Evolutionary conservation across 2,888 invertebrate species (phyloP), one percentile per base, ranked within the genome.

Genomic region (Clepsis dumicolana): DNA sequence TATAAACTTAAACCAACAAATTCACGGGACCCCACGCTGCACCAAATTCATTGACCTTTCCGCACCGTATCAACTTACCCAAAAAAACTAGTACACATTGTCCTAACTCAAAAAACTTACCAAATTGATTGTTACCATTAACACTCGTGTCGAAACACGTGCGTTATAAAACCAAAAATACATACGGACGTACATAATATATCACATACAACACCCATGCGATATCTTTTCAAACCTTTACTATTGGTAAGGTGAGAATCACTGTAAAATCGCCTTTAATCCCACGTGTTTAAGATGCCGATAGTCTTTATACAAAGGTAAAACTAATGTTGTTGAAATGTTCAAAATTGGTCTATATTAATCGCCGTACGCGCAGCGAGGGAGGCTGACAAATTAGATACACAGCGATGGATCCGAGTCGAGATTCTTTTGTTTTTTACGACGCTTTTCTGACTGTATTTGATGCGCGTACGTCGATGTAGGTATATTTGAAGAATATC

Each of bases 61-160:
- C 53, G 35, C 56, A 63, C 50, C 38, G 56, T 68, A 68, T 68
- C 63, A 44, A 29, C 53, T 59, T 18, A 68, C 59, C 44, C 5
- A 53, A 59, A 63, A 63, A 53, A 68, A 53, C 38, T 32, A 38
- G 63, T 63, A 68, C 57, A 25, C 53, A 68, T 63, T 68, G 68
- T 68, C 68, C 68, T 68, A 63, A 81, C 25, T 77, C 76, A 77
- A 81, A n/a, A 77, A 73, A 76, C 73, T 73, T 74, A 78, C 80
- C 80, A 80, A 90, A 93, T 92, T 90, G 90, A 93, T 93, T 88
- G 84, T 80, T 74, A 81, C 87, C 90, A 93, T 92, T 92, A 93
- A 80, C 82, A 79, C 74, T 78, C 82, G 84, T 88, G 91, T 90
- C 82, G 87, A 86, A 88, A 90, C 89, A 88, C 82, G 81, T 81